phyloP scores from a whole-genome alignment of 1,140 invertebrate genomes.

The Aricia agestis region DNA sequence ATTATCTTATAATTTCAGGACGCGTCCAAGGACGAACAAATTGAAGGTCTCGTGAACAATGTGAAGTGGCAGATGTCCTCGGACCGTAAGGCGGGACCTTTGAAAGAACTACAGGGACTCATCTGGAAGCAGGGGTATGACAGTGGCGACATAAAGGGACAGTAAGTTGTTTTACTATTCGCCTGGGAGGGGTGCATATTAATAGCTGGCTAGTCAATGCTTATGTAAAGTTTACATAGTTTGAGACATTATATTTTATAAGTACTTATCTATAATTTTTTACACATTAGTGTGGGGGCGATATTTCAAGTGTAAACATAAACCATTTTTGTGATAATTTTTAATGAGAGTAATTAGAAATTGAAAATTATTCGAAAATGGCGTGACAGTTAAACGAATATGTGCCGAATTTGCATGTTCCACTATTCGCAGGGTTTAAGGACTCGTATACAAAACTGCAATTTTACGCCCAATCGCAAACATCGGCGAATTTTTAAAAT shows the following conservation, averaged over 20 bases:
- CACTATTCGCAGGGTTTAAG: too few relatives aligned
- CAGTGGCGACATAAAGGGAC: slow-evolving; percentile 85
- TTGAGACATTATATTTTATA: not conserved
- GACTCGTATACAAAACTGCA: too few relatives aligned
- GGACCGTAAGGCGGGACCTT: slow-evolving; percentile 86
- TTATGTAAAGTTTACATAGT: not conserved
- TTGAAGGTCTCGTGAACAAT: slow-evolving; percentile 79
- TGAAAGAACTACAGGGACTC: slow-evolving; percentile 92
- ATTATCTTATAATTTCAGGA: slow-evolving; percentile 45
- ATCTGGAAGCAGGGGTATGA: slow-evolving; percentile 92
- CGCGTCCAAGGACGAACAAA: slow-evolving; percentile 76
- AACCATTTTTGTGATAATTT: too few relatives aligned
- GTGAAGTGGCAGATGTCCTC: slow-evolving; percentile 88
- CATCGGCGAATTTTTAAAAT: too few relatives aligned
- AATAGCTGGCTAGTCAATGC: not conserved
- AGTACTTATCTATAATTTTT: too few relatives aligned
- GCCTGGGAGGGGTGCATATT: slow-evolving; percentile 3
- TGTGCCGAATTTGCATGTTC: too few relatives aligned
- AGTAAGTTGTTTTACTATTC: slow-evolving; percentile 82
- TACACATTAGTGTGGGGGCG: too few relatives aligned
- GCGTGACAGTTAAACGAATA: too few relatives aligned
- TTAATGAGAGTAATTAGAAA: too few relatives aligned
- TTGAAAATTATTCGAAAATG: too few relatives aligned
- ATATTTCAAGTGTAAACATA: too few relatives aligned
- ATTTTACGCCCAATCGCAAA: too few relatives aligned